Base-by-base conservation (phyloP, 1,140 invertebrate species). In the Sinonovacula constricta region DNA sequence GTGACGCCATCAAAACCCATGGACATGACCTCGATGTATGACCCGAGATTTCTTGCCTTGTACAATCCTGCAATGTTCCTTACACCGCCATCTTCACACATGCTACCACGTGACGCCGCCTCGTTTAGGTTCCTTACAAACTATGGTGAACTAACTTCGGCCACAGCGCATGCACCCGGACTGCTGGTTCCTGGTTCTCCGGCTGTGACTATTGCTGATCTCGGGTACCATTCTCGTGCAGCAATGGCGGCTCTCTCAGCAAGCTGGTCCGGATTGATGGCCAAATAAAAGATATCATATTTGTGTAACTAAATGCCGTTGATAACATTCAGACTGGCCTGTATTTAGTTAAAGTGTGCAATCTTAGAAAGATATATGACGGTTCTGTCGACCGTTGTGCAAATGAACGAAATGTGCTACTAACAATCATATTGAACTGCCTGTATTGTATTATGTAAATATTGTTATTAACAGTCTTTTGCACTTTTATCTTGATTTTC, bases 1-100 rank as follows among this genome's bases (percentile, higher is more conserved):
- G 33, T 33, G 26, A 45, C 51, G 2, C 49, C 57, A 31, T 53
- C 54, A 12, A 18, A 57, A 22, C 65, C 54, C 12, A 62, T 53
- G 30, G 24, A 31, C 28, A 36, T 39, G 26, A 56, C 60, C 56
- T 18, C 30, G 22, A 68, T 39, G 34, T 63, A 78, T 31, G 33
- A 63, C 24, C 22, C 63, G 36, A 15, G 63, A 33, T 53, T 60
- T n/a, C 30, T 65, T 36, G 3, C 66, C 66, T 18, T 74, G 7
- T 76, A 76, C 72, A 54, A 76, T 24, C 72, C 72, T 15, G 31
- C 60, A 34, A 76, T 76, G 72, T 45, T 57, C 4, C 39, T 66
- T 51, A 49, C 63, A 5, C 72, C 62, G 24, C 62, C 51, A 3
- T 57, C 72, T 31, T 26, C 72, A 15, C 49, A 49, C 18, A 57